These are phyloP conservation scores for Prionailurus bengalensis DNA, from an alignment of 2,113 vertebrate species.

Conservation along the genomic window DNA sequence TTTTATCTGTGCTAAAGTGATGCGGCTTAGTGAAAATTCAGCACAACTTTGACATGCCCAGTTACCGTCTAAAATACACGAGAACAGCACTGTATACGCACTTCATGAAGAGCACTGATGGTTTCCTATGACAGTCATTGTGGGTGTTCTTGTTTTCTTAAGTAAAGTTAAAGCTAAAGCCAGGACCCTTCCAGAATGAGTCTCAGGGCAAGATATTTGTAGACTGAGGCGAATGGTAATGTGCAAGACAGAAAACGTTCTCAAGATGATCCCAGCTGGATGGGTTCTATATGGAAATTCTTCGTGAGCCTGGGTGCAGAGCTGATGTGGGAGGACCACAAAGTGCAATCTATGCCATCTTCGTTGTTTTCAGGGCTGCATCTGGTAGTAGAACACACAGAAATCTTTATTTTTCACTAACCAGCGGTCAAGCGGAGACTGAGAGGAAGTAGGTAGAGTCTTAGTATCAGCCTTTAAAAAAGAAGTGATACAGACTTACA, in stretches of 20 bases:
- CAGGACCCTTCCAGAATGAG: background rate
- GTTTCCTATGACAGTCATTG: background rate
- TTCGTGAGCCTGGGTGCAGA: background rate
- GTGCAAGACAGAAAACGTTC: background rate
- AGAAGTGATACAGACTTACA: background rate
- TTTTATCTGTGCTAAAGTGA: constrained; percentile 37
- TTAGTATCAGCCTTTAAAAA: background rate
- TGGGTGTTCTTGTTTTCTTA: background rate
- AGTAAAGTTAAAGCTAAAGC: background rate
- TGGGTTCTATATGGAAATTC: background rate
- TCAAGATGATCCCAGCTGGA: background rate
- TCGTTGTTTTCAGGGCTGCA: background rate
- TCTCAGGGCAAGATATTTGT: background rate
- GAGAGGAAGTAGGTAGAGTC: background rate
- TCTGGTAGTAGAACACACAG: background rate
- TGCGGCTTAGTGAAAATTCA: constrained; percentile 25
- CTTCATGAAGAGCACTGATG: background rate
- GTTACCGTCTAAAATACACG: background rate
- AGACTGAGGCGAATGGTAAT: background rate
- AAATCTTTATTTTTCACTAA: background rate
- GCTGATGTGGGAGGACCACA: background rate
- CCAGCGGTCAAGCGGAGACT: background rate
- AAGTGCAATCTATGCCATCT: background rate
- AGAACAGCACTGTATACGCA: background rate
- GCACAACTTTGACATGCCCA: background rate